Evolutionary conservation across 92 coral and sea anemone species (phyloP).

Genomic region (Desmophyllum pertusum): DNA sequence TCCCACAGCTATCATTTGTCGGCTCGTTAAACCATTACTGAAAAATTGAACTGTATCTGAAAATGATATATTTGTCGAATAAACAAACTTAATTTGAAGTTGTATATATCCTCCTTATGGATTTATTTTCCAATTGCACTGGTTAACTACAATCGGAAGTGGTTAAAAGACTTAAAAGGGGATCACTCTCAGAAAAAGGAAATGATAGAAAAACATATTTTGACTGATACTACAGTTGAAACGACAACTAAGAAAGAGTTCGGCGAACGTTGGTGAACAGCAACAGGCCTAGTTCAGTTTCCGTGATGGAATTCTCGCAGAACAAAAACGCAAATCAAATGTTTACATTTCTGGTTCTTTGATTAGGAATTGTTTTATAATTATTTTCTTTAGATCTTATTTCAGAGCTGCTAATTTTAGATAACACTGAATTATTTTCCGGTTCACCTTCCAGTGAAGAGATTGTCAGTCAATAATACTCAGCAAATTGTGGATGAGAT

Average conservation of each 20-base stretch:
- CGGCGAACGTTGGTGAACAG: too few relatives aligned
- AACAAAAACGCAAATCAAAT: not conserved
- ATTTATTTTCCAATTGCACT: not conserved
- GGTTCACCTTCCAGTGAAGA: not conserved
- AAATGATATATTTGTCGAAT: not conserved
- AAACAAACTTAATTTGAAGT: not conserved
- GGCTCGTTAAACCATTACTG: not conserved
- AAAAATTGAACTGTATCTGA: not conserved
- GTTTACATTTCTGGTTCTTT: not conserved
- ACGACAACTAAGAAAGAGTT: too few relatives aligned
- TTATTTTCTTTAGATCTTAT: slow-evolving; percentile 17
- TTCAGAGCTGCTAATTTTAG: slow-evolving; percentile 1
- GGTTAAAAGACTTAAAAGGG: not conserved
- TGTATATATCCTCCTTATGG: not conserved
- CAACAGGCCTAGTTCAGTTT: not conserved
- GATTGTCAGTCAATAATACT: not conserved
- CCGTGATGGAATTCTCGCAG: not conserved
- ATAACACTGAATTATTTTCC: not conserved
- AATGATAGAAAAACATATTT: not conserved
- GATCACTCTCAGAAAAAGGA: slow-evolving; percentile 23
- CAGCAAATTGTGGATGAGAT: not conserved
- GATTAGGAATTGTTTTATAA: not conserved
- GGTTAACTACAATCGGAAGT: slow-evolving; percentile 30
- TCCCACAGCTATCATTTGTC: not conserved
- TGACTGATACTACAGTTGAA: not conserved